Evolutionary conservation across 64 coral and sea anemone genomes (phyloP).

Genomic region (Montipora foliosa): DNA sequence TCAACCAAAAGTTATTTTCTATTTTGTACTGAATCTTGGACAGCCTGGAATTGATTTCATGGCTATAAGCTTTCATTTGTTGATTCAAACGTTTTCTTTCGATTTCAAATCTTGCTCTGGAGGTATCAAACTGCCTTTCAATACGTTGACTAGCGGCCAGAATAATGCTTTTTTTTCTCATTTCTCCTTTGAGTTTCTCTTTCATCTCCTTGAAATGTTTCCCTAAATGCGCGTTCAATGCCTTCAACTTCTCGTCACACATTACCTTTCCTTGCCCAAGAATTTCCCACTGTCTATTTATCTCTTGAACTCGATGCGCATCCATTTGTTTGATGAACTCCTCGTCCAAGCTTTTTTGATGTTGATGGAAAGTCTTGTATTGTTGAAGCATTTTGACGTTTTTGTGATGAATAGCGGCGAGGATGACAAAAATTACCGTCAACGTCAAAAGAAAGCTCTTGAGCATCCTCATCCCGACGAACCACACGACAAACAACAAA

Average conservation of each 20-base stretch:
- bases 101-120: conserved; percentile 44
- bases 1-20: conserved; percentile 70
- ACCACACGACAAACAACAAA: conserved; percentile 85
- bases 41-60: conserved; percentile 80
- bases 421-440: conserved; percentile 68
- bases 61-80: conserved; percentile 7
- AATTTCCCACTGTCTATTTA: conserved; percentile 65
- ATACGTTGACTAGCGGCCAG: conserved; percentile 42
- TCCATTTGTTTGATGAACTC: conserved; percentile 66
- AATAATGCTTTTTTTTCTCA: conserved; percentile 65
- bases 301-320: conserved; percentile 60
- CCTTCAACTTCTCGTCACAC: conserved; percentile 71
- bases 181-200: conserved; percentile 60
- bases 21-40: conserved; percentile 57
- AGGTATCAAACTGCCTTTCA: conserved; percentile 41
- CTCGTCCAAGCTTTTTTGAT: conserved; percentile 36
- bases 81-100: conserved; percentile 50
- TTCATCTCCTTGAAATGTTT: conserved; percentile 59
- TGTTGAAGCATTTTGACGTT: conserved; percentile 63
- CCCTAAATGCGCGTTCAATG: conserved; percentile 56
- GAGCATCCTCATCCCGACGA: conserved; percentile 72
- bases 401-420: conserved; percentile 68
- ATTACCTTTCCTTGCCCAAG: conserved; percentile 61
- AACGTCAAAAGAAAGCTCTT: conserved; percentile 86
- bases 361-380: conserved; percentile 56